Evolutionary conservation across 2,888 invertebrate species (phyloP).

Genomic region (Arenicola marina): DNA sequence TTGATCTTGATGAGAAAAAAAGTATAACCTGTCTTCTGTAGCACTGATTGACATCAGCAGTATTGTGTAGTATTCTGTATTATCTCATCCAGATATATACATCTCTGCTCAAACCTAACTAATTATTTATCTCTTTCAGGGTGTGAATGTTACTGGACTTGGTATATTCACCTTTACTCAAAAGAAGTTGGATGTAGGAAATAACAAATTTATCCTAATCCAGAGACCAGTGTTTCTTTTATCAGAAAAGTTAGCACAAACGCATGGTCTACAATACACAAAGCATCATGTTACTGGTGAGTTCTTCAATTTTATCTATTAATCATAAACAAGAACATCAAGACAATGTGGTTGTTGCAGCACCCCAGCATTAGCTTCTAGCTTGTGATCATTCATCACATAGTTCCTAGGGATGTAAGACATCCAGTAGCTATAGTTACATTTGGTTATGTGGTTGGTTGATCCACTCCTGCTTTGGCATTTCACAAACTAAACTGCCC

Average conservation of each 20-base stretch:
- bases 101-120: neutral
- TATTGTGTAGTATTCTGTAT: neutral
- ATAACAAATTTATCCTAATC: slow-evolving; percentile 57
- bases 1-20: neutral
- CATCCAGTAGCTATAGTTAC: no score
- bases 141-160: slow-evolving; percentile 54
- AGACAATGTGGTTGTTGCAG: no score
- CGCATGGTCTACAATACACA: slow-evolving; percentile 52
- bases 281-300: slow-evolving; percentile 42
- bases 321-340: no score
- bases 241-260: slow-evolving; percentile 59
- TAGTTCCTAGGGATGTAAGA: no score
- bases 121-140: slow-evolving; percentile 39
- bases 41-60: neutral
- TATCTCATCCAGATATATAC: neutral
- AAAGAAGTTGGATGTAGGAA: slow-evolving; percentile 59
- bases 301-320: neutral
- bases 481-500: no score
- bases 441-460: neutral
- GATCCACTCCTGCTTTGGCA: no score
- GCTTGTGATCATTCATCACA: no score
- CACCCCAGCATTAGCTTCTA: no score
- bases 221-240: slow-evolving; percentile 60
- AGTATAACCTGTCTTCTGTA: neutral
- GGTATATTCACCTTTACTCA: slow-evolving; percentile 60